These are phyloP conservation scores for Scomber scombrus DNA, from an alignment of 2,113 vertebrate genomes.

Conservation along the genomic window DNA sequence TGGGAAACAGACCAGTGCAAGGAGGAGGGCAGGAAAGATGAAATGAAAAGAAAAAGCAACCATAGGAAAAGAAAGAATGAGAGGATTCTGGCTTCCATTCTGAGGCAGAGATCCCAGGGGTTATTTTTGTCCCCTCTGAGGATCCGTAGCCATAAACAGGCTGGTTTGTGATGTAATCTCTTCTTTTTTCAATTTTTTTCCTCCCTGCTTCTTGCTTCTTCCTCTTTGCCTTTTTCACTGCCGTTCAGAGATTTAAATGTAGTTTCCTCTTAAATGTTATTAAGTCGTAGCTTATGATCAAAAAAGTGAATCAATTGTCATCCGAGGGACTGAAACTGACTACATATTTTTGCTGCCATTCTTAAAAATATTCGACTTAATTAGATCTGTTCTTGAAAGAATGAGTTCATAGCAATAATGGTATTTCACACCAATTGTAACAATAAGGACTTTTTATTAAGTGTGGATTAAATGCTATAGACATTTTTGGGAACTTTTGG, in stretches of 20 bases:
- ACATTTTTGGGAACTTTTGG: not conserved
- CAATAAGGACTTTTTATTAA: not conserved
- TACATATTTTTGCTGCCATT: not conserved
- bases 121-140: conserved; percentile 61
- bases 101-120: conserved; percentile 50
- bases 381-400: not conserved
- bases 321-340: not conserved
- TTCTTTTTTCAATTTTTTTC: not conserved
- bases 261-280: not conserved
- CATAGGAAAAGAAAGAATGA: conserved; percentile 49
- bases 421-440: not conserved
- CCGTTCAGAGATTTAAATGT: not conserved
- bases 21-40: conserved; percentile 49
- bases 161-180: conserved; percentile 53
- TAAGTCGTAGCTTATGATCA: not conserved
- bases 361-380: too few relatives aligned
- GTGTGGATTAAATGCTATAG: not conserved
- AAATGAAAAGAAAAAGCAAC: conserved; percentile 37
- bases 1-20: conserved; percentile 51
- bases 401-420: not conserved
- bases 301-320: not conserved
- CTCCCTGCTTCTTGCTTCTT: not conserved
- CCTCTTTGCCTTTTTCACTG: not conserved
- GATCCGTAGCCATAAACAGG: conserved; percentile 57
- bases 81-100: conserved; percentile 57